Base-by-base conservation (phyloP, 2,113 vertebrate species). In the Rhadina sibilatrix region DNA sequence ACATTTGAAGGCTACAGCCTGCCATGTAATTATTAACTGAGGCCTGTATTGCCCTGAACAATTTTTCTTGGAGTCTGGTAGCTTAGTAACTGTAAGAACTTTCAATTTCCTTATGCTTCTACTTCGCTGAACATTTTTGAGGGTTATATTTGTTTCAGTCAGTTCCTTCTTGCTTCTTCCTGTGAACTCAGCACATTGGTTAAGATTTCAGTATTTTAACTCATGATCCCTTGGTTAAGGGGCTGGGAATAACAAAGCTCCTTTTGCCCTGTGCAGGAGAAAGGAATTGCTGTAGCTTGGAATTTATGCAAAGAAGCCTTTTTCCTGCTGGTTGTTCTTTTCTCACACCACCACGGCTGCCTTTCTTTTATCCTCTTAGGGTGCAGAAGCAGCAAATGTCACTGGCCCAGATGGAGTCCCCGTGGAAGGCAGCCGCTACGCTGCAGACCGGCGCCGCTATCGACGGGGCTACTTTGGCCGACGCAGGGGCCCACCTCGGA, bases 331-430 rank as follows among this genome's bases (percentile, higher is more conserved):
- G 8, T 30, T 24, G 23, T 40, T 82, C 12, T 79, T 24, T 7
- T 16, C 28, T 79, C 7, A 1, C 16, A 38, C 5, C 15, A 5
- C 9, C 7, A 4, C 74, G 66, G 9, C 16, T 75, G 81, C 37
- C 35, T 80, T 53, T 69, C 33, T 54, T n/a, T 57, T 87, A 47
- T 27, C 23, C 10, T 83, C 60, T 3, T 56, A 99, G 99, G 99
- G 99, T 87, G 99, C 99, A 6, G 99, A 99, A 95, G 99, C 99
- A 57, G 99, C 99, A 40, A 99, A 99, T 23, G 99, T 99, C 91
- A 99, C 99, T 0, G 99, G 99, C 25, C 99, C 99, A 0, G 99
- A 99, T 10, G 99, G 99, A 4, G 97, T 99, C 52, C 99, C 99
- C 0, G 99, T 99, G 11, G 99, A 99, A 97, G 99, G 99, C 74